These are phyloP conservation scores for Eurystomus gularis DNA, from an alignment of 2,113 vertebrate species.

Conservation along the genomic window DNA sequence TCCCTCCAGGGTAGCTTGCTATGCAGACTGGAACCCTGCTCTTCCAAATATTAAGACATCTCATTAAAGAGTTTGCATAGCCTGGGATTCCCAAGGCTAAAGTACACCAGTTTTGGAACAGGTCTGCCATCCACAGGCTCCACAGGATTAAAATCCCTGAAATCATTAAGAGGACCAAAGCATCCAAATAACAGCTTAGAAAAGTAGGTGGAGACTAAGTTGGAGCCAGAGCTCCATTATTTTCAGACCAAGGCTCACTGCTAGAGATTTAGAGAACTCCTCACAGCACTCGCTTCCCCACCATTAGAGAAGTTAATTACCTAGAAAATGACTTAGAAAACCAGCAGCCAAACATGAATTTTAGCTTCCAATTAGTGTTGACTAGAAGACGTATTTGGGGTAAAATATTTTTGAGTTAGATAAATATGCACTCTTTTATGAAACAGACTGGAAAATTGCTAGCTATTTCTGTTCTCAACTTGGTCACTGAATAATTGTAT, in stretches of 20 bases:
- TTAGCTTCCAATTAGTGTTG: constrained; percentile 18
- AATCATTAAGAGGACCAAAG: background rate
- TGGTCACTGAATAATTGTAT: background rate
- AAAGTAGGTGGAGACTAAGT: background rate
- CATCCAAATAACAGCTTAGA: background rate
- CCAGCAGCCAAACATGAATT: background rate
- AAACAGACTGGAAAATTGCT: constrained; percentile 40
- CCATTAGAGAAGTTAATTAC: constrained; percentile 20
- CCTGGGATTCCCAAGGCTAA: background rate
- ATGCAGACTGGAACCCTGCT: background rate
- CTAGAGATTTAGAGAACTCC: constrained; percentile 1
- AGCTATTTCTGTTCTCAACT: constrained; percentile 4
- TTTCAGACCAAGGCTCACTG: background rate
- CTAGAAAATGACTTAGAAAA: constrained; percentile 37
- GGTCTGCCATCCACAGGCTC: background rate
- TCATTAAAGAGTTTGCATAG: background rate
- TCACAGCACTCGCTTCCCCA: background rate
- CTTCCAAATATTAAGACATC: background rate
- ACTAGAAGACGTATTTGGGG: background rate
- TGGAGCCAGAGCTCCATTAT: background rate
- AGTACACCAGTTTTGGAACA: background rate
- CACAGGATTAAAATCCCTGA: background rate
- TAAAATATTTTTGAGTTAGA: constrained; percentile 9
- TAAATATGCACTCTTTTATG: background rate
- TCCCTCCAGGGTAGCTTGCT: background rate